A percentile compares a stretch with the other conserved stretches of the same genome.
These are phyloP conservation scores for Oconnorella tubifera DNA, from an alignment of 2,888 invertebrate species.

Conservation along the genomic window DNA sequence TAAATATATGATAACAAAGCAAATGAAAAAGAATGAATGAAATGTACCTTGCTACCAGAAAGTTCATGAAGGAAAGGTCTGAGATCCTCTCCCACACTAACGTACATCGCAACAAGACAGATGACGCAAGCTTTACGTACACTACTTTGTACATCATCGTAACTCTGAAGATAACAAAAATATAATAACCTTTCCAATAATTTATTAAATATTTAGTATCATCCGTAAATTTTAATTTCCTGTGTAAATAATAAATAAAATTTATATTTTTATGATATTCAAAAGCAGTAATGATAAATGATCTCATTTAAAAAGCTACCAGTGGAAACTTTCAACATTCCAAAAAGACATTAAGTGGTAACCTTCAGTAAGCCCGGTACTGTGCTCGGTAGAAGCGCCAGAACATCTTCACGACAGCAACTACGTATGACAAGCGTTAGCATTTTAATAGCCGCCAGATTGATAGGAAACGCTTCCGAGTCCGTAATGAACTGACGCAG, in stretches of 20 bases:
- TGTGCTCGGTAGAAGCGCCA: slow-evolving; percentile 67
- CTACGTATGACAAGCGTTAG: slow-evolving; percentile 46
- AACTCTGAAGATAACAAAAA: slow-evolving; percentile 65
- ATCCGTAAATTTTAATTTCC: no score
- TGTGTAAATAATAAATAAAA: no score
- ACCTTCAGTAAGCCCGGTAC: slow-evolving; percentile 87
- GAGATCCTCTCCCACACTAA: slow-evolving; percentile 77
- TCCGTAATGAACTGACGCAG: slow-evolving; percentile 60
- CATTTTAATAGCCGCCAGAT: slow-evolving; percentile 88
- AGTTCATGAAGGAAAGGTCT: slow-evolving; percentile 74
- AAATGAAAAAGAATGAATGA: no score
- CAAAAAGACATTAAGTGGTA: no score
- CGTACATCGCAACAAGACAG: slow-evolving; percentile 91
- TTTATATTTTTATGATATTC: no score
- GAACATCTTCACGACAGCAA: slow-evolving; percentile 9
- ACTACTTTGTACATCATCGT: slow-evolving; percentile 84
- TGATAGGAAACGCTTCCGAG: slow-evolving; percentile 66
- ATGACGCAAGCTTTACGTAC: slow-evolving; percentile 95
- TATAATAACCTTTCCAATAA: no score
- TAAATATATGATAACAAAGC: no score
- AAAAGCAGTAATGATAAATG: no score
- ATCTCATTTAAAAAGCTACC: no score
- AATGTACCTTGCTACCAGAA: slow-evolving; percentile 86
- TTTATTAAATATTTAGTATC: no score
- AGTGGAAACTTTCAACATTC: no score